Percentiles rank a stretch among this genome's conserved stretches.
phyloP scores from a whole-genome alignment of 2,888 invertebrate species.

The Beris chalybata region DNA sequence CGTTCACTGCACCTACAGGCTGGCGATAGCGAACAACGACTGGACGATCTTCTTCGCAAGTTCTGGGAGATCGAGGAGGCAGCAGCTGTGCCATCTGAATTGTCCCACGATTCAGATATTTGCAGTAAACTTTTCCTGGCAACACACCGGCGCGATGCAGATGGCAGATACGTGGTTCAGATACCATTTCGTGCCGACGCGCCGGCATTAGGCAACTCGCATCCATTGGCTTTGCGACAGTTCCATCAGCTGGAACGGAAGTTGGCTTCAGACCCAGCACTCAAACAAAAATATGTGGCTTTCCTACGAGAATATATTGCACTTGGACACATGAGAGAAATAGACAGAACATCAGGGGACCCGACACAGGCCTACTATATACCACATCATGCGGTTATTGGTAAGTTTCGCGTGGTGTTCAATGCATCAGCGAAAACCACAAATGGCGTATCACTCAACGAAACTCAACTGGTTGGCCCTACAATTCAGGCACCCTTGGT shows the following conservation, averaged over 20 bases:
- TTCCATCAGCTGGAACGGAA: not conserved
- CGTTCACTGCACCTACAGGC: not conserved
- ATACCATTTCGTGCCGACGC: not conserved
- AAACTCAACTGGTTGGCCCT: no score
- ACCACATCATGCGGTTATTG: no score
- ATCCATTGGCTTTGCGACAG: not conserved
- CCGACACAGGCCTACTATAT: no score
- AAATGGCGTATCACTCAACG: no score
- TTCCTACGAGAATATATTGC: no score
- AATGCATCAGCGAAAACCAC: no score
- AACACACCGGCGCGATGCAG: not conserved
- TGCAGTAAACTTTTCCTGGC: not conserved
- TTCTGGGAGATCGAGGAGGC: not conserved
- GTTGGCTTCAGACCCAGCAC: not conserved
- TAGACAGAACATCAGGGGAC: no score
- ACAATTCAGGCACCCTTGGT: no score
- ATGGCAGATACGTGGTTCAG: not conserved
- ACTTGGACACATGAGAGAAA: no score
- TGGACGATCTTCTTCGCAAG: not conserved
- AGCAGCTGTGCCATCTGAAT: not conserved
- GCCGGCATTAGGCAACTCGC: not conserved
- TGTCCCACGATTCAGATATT: not conserved
- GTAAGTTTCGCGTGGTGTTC: no score
- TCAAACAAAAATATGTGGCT: no score
- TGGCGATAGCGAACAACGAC: not conserved